A percentile compares a stretch with the other conserved stretches of the same genome.
Evolutionary conservation across 2,113 vertebrate genomes (phyloP).

Genomic region (Carettochelys insculpta): DNA sequence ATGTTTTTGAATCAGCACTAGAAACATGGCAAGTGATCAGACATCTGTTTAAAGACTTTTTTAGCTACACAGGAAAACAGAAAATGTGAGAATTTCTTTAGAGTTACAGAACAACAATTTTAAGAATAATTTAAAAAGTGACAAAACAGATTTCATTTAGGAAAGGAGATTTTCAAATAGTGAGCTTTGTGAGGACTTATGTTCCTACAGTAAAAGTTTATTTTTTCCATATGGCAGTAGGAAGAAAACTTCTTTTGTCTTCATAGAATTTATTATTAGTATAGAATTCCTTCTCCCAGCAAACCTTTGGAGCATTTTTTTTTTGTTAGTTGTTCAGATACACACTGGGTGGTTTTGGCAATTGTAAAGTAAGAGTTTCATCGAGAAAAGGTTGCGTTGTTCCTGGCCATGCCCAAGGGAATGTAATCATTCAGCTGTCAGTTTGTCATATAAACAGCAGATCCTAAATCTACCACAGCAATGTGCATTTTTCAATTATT

Average conservation of each 20-base stretch:
- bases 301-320: conserved; percentile 15
- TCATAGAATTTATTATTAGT: background rate
- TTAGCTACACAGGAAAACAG: background rate
- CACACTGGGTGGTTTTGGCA: conserved; percentile 15
- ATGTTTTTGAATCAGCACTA: conserved; percentile 43
- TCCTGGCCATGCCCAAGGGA: conserved; percentile 24
- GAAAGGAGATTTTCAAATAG: background rate
- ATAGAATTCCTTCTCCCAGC: conserved; percentile 1
- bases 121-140: no score
- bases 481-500: conserved; percentile 62
- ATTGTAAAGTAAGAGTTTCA: conserved; percentile 30
- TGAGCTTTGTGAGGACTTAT: background rate
- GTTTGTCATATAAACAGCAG: conserved; percentile 41
- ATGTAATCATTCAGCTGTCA: conserved; percentile 25
- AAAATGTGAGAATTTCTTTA: background rate
- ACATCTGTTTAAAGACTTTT: background rate
- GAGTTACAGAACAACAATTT: background rate
- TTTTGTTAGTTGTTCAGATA: conserved; percentile 22
- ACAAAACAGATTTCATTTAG: background rate
- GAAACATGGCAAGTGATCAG: conserved; percentile 47
- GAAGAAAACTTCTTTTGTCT: conserved; percentile 9
- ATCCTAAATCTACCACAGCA: conserved; percentile 38
- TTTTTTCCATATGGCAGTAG: conserved; percentile 10
- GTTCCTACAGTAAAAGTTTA: background rate
- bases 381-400: conserved; percentile 19